A percentile compares a stretch with the other conserved stretches of the same genome.
These are phyloP conservation scores for Hyperopisus bebe DNA, from an alignment of 2,113 vertebrate genomes.

Conservation along the genomic window DNA sequence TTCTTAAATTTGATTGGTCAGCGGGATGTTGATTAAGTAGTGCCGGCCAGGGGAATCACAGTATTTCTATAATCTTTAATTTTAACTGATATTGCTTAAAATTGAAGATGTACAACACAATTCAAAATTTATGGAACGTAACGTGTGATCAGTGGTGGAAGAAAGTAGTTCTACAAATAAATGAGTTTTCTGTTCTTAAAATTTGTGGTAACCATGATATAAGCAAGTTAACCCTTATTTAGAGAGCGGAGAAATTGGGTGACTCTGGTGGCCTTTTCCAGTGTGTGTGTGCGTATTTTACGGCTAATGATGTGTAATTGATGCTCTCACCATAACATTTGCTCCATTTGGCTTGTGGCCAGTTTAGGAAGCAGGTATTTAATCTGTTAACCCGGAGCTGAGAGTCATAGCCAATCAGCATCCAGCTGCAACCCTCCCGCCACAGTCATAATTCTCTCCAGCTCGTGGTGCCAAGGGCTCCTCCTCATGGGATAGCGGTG, in stretches of 20 bases:
- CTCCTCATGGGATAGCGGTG: neutral
- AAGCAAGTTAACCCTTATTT: neutral
- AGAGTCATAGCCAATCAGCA: neutral
- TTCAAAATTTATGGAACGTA: neutral
- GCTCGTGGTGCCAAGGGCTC: neutral
- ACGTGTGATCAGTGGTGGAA: neutral
- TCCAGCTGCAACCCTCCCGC: neutral
- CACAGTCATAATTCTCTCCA: neutral
- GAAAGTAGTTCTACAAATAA: neutral
- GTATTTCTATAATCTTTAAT: neutral
- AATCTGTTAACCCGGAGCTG: neutral
- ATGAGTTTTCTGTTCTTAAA: neutral
- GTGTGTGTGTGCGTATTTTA: neutral
- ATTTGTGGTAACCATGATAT: too few relatives aligned
- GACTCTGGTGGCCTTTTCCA: neutral
- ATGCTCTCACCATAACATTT: neutral
- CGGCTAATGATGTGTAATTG: neutral
- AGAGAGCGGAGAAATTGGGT: neutral
- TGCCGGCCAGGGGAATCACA: neutral
- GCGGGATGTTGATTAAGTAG: neutral
- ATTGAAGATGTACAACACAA: neutral
- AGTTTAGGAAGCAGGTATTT: neutral
- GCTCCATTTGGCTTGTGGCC: neutral
- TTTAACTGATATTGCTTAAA: neutral
- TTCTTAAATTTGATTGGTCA: neutral